Evolutionary conservation across 2,113 vertebrate genomes (phyloP).

Genomic region (Pseudorasbora parva): DNA sequence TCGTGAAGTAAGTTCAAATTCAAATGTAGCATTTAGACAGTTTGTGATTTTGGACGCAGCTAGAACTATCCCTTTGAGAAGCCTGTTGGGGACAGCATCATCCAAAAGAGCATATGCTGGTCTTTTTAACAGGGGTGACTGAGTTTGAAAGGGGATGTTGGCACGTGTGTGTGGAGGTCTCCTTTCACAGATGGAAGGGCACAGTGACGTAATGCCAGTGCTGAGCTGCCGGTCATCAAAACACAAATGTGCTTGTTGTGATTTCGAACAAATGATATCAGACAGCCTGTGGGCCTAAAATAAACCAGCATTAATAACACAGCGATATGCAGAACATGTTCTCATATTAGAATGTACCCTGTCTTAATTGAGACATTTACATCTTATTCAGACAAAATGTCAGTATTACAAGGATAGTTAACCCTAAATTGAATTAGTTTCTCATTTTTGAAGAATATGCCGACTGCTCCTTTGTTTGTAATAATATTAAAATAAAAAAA

Average conservation of each 20-base stretch:
- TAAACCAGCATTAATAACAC: neutral
- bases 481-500: neutral
- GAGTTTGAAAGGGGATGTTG: constrained; percentile 12
- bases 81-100: neutral
- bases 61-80: neutral
- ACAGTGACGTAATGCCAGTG: constrained; percentile 43
- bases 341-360: neutral
- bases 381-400: neutral
- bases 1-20: too few relatives aligned
- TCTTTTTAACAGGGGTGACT: constrained; percentile 33
- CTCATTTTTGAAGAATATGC: neutral
- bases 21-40: too few relatives aligned
- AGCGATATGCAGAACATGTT: neutral
- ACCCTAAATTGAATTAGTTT: neutral
- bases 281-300: neutral
- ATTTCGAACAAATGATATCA: constrained; percentile 28
- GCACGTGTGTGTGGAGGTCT: constrained; percentile 38
- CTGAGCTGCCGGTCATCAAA: constrained; percentile 34
- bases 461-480: neutral
- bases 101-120: constrained; percentile 14
- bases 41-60: too few relatives aligned
- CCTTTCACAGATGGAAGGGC: constrained; percentile 48
- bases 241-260: constrained; percentile 4
- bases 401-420: neutral
- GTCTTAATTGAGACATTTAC: constrained; percentile 19